Evolutionary conservation across 2,888 invertebrate genomes (phyloP).

Genomic region (Suillia variegata): DNA sequence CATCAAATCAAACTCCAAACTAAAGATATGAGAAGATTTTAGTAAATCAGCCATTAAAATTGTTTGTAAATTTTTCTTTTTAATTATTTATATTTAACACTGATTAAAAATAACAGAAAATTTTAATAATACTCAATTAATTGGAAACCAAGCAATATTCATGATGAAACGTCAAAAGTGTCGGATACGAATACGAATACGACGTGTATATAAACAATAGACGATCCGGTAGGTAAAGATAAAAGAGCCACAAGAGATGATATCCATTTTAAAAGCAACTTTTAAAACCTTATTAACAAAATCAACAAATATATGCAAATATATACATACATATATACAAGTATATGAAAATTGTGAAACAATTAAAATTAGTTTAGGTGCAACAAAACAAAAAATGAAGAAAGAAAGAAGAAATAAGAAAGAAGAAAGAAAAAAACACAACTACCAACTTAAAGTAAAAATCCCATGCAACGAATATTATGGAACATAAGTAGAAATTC

Average conservation of each 20-base stretch:
- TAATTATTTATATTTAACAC: too few species aligned
- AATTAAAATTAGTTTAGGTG: constrained; percentile 35
- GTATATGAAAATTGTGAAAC: background rate
- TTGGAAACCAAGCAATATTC: constrained; percentile 46
- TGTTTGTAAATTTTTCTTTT: too few species aligned
- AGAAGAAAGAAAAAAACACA: constrained; percentile 47
- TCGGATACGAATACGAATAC: too few species aligned
- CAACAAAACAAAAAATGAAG: constrained; percentile 37
- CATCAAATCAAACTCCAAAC: too few species aligned
- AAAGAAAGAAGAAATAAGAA: too few species aligned
- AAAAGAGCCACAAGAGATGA: too few species aligned
- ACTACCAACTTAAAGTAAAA: constrained; percentile 52
- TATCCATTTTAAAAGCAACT: too few species aligned
- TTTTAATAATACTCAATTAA: constrained; percentile 15
- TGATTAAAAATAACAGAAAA: constrained; percentile 20
- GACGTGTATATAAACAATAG: too few species aligned
- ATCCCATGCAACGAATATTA: constrained; percentile 63
- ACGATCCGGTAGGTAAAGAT: too few species aligned
- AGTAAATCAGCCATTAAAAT: too few species aligned
- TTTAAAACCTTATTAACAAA: too few species aligned
- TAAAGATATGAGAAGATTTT: too few species aligned
- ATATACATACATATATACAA: background rate
- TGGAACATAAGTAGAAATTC: constrained; percentile 62
- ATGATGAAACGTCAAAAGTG: constrained; percentile 2
- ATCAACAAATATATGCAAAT: background rate